Conservation (phyloP, 2,888 invertebrate genomes). For the Perithous albicinctus region DNA sequence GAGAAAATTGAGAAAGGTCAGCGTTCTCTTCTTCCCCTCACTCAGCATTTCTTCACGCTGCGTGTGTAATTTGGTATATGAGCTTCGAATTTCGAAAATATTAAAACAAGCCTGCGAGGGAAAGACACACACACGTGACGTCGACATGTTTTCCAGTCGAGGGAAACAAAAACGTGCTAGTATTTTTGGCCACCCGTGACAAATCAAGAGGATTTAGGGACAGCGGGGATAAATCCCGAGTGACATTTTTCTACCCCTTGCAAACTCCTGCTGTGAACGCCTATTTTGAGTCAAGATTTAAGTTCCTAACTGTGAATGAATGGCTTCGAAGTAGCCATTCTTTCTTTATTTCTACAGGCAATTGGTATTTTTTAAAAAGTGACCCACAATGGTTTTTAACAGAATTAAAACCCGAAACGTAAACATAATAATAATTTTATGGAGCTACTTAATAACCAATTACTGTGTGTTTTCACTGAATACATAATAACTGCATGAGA, state of each 20-base stretch:
- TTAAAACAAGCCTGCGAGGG: conserved; percentile 18
- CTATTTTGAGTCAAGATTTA: background rate
- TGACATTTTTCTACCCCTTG: conserved; percentile 6
- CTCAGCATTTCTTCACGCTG: conserved; percentile 8
- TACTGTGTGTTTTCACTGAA: background rate
- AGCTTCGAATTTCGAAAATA: conserved; percentile 37
- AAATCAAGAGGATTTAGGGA: background rate
- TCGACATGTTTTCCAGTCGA: background rate
- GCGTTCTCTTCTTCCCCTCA: background rate
- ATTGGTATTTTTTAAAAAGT: too few relatives aligned
- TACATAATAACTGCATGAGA: too few relatives aligned
- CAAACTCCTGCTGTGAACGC: conserved; percentile 11
- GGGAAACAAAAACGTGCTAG: conserved; percentile 5
- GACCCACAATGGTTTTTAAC: background rate
- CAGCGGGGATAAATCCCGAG: conserved; percentile 2
- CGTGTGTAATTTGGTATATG: conserved; percentile 19
- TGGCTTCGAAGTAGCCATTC: background rate
- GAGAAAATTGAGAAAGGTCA: conserved; percentile 46
- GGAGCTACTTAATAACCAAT: background rate
- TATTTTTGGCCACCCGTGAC: conserved; percentile 25
- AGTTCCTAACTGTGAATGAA: background rate
- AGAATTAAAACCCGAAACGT: background rate
- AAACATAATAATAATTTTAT: background rate
- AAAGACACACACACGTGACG: background rate
- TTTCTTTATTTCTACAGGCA: background rate